Conservation (phyloP, 1,140 invertebrate genomes). For the Eumeta japonica region DNA sequence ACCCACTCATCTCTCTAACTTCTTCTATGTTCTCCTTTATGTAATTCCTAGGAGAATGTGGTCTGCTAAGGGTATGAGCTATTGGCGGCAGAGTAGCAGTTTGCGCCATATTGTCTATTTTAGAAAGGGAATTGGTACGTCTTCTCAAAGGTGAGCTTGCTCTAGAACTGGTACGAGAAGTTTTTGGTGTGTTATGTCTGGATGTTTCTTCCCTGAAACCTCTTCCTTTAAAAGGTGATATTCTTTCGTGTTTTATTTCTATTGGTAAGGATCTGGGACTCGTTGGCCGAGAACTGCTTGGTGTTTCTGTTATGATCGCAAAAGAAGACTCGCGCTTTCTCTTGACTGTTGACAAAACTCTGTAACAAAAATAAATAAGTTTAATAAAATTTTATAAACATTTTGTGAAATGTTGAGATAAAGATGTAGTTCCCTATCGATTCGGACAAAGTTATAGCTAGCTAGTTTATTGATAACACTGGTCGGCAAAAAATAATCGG, state of each 20-base stretch:
- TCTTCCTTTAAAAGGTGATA: constrained; percentile 53
- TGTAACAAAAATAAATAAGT: constrained; percentile 20
- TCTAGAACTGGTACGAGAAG: constrained; percentile 45
- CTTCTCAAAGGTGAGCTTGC: constrained; percentile 36
- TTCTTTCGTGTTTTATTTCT: constrained; percentile 28
- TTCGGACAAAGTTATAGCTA: too few relatives aligned
- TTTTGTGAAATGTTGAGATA: too few relatives aligned
- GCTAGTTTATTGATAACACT: too few relatives aligned
- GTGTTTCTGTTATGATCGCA: constrained; percentile 44
- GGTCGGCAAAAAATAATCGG: too few relatives aligned
- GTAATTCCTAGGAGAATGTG: constrained; percentile 45
- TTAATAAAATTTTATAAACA: too few relatives aligned
- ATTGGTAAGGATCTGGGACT: constrained; percentile 35
- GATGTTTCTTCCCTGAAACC: constrained; percentile 52
- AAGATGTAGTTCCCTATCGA: too few relatives aligned
- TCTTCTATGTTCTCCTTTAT: constrained; percentile 55
- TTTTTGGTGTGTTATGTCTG: constrained; percentile 49
- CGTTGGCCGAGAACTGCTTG: constrained; percentile 26
- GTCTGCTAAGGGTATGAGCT: constrained; percentile 20
- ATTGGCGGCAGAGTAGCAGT: constrained; percentile 32
- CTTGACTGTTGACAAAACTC: constrained; percentile 40
- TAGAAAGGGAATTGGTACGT: constrained; percentile 37
- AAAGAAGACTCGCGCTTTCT: constrained; percentile 46
- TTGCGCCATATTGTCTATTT: constrained; percentile 43
- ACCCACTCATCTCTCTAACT: constrained; percentile 49